A percentile compares a stretch with the other conserved stretches of the same genome.
These are phyloP conservation scores for Epinephelus fuscoguttatus DNA, from an alignment of 2,113 vertebrate species.

Conservation along the genomic window DNA sequence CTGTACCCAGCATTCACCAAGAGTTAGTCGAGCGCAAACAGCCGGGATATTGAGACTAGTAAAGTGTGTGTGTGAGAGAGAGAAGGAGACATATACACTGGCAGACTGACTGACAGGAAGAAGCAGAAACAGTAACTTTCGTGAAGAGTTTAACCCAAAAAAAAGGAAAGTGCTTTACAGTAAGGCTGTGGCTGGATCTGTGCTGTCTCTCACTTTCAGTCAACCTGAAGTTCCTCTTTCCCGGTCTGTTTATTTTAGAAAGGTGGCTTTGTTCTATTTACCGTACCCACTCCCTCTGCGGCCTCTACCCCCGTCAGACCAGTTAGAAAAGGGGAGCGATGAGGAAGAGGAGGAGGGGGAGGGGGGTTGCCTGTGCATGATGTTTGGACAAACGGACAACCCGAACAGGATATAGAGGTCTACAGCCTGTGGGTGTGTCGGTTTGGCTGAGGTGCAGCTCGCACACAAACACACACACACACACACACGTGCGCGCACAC, in stretches of 20 bases:
- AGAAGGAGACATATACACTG: slow-evolving; percentile 5
- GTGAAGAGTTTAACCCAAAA: slow-evolving; percentile 37
- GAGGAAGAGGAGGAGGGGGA: slow-evolving; percentile 32
- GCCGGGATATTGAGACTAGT: slow-evolving; percentile 38
- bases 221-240: slow-evolving; percentile 70
- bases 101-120: slow-evolving; percentile 43
- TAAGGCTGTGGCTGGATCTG: slow-evolving; percentile 31
- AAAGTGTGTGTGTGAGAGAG: slow-evolving; percentile 28
- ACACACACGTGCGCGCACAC: slow-evolving; percentile 41
- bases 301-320: slow-evolving; percentile 75
- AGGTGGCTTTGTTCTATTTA: slow-evolving; percentile 80
- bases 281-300: slow-evolving; percentile 66
- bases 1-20: slow-evolving; percentile 50
- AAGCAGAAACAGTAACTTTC: slow-evolving; percentile 49
- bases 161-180: slow-evolving; percentile 39
- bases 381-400: slow-evolving; percentile 85
- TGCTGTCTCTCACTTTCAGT: slow-evolving; percentile 58
- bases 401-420: slow-evolving; percentile 86
- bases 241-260: slow-evolving; percentile 79
- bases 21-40: slow-evolving; percentile 51
- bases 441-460: slow-evolving; percentile 73
- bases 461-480: slow-evolving; percentile 55
- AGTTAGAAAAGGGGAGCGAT: slow-evolving; percentile 70
- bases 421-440: slow-evolving; percentile 85
- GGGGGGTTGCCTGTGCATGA: slow-evolving; percentile 46